phyloP scores from a whole-genome alignment of 2,113 vertebrate genomes.

The Stictonetta naevosa region DNA sequence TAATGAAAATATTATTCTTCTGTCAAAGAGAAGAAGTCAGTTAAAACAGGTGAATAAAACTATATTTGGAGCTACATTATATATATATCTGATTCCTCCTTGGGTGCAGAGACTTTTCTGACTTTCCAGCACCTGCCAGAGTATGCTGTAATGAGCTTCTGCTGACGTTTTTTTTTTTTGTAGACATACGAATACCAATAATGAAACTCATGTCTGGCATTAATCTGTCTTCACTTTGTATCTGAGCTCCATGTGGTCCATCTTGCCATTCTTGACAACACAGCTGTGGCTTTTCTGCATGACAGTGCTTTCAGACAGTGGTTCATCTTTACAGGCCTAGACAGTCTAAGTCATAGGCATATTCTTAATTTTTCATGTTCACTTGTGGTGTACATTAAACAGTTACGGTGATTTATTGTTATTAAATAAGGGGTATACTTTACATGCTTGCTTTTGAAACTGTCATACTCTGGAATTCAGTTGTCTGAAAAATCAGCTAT shows the following conservation, averaged over 20 bases:
- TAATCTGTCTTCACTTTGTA: neutral
- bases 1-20: conserved; percentile 97
- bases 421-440: neutral
- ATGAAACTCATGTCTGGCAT: neutral
- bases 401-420: neutral
- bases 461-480: neutral
- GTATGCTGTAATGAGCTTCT: neutral
- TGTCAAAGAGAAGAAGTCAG: conserved; percentile 96
- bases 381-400: neutral
- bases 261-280: neutral
- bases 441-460: neutral
- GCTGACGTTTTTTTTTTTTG: neutral
- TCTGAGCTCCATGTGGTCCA: neutral
- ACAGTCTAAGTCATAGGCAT: neutral
- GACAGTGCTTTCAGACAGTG: neutral
- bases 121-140: neutral
- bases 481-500: neutral
- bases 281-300: neutral
- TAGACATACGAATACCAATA: neutral
- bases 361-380: neutral
- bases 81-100: neutral
- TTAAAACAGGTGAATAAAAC: conserved; percentile 89
- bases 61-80: neutral
- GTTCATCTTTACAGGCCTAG: neutral
- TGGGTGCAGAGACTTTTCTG: neutral